Conservation (phyloP, 2,888 invertebrate genomes). For the Pterostichus niger region DNA sequence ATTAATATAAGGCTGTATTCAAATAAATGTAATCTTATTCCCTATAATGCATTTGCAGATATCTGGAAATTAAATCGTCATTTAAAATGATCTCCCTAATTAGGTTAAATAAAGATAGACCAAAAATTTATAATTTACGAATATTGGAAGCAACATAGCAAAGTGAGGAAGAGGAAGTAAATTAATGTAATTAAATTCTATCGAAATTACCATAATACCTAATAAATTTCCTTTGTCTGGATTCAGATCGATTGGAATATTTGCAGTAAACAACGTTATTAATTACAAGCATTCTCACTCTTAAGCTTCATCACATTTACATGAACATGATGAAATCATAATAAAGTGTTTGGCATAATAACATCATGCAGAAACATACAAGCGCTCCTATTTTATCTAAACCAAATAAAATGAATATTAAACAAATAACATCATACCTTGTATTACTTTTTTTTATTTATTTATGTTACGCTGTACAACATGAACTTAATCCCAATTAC, state of each 20-base stretch:
- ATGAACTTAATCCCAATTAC: no score
- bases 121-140: not conserved
- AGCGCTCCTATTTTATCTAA: no score
- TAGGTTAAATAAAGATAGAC: not conserved
- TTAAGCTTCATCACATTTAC: no score
- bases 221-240: not conserved
- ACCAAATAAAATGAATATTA: no score
- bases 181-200: slow-evolving; percentile 15
- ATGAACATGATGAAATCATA: no score
- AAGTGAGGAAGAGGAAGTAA: not conserved
- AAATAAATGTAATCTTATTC: not conserved
- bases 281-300: not conserved
- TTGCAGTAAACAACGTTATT: not conserved
- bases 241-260: not conserved
- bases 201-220: slow-evolving; percentile 2
- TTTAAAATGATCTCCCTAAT: not conserved
- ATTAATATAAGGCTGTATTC: no score
- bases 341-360: no score
- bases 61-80: not conserved
- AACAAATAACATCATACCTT: no score
- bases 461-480: no score
- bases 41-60: not conserved
- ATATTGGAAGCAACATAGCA: not conserved
- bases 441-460: no score
- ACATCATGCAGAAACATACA: no score